Conservation (phyloP, 2,888 invertebrate genomes). For the Athalia circularis region DNA sequence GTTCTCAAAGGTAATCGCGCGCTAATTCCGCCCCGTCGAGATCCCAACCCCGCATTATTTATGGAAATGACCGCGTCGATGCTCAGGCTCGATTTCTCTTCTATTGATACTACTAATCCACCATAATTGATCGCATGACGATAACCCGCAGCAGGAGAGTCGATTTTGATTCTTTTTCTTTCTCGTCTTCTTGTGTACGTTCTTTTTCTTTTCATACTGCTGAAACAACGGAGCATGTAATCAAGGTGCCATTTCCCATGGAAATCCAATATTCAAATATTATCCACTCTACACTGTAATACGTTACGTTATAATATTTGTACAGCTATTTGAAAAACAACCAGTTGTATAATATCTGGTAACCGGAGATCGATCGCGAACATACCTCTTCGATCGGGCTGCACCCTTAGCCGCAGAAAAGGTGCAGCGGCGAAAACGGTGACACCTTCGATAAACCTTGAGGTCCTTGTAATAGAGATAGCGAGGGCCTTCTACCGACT, state of each 20-base stretch:
- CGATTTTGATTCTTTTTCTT: neutral
- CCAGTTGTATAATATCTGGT: slow-evolving; percentile 8
- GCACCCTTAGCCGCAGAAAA: neutral
- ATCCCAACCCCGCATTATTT: slow-evolving; percentile 25
- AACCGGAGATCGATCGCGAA: slow-evolving; percentile 2
- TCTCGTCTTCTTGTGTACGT: neutral
- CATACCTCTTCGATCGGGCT: neutral
- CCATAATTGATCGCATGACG: too few species aligned
- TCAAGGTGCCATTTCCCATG: too few species aligned
- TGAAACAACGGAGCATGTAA: neutral
- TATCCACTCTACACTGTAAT: too few species aligned
- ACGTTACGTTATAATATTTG: too few species aligned
- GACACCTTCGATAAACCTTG: slow-evolving; percentile 21
- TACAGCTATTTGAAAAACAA: neutral
- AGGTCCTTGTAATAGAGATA: slow-evolving; percentile 3
- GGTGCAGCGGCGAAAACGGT: slow-evolving; percentile 29
- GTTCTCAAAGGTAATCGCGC: slow-evolving; percentile 30
- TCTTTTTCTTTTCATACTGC: neutral
- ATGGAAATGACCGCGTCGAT: slow-evolving; percentile 27
- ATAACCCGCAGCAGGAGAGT: too few species aligned
- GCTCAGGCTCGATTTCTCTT: neutral
- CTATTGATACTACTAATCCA: neutral
- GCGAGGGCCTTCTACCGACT: slow-evolving; percentile 20
- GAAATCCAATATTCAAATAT: too few species aligned
- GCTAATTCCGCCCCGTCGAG: slow-evolving; percentile 32